A percentile compares a stretch with the other conserved stretches of the same genome.
Evolutionary conservation across 2,113 vertebrate species (phyloP).

Genomic region (Rissa tridactyla): DNA sequence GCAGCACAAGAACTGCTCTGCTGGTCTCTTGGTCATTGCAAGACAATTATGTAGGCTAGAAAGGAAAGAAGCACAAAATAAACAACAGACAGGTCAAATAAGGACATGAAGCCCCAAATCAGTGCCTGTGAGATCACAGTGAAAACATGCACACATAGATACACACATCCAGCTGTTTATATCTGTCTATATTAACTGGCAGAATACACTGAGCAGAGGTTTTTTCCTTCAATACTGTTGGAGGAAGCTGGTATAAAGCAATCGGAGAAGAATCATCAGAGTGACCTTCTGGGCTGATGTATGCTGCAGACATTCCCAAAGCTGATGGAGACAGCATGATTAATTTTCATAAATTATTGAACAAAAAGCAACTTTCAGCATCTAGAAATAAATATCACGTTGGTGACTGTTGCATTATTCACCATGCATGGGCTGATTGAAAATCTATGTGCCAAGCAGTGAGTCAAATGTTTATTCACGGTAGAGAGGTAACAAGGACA

Average conservation of each 20-base stretch:
- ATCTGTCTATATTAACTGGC: background rate
- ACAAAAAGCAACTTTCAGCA: background rate
- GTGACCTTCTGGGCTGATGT: background rate
- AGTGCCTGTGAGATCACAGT: background rate
- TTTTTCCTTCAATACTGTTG: background rate
- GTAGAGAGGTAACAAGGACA: background rate
- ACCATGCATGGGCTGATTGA: background rate
- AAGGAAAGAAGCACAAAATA: background rate
- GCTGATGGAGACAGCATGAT: conserved; percentile 19
- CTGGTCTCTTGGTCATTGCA: background rate
- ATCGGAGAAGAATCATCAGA: background rate
- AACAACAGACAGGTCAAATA: background rate
- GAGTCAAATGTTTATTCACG: conserved; percentile 23
- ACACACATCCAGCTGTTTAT: background rate
- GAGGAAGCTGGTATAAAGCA: background rate
- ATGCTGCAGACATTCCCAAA: background rate
- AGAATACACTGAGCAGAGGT: background rate
- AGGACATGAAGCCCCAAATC: background rate
- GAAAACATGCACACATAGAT: background rate
- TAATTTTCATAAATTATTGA: conserved; percentile 65
- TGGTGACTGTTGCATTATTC: conserved; percentile 33
- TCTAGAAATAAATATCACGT: conserved; percentile 32
- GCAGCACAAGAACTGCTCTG: background rate
- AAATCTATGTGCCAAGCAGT: background rate
- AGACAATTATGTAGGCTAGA: background rate